These are phyloP conservation scores for Pocillopora verrucosa DNA, from an alignment of 64 coral and sea anemone genomes.

Conservation along the genomic window DNA sequence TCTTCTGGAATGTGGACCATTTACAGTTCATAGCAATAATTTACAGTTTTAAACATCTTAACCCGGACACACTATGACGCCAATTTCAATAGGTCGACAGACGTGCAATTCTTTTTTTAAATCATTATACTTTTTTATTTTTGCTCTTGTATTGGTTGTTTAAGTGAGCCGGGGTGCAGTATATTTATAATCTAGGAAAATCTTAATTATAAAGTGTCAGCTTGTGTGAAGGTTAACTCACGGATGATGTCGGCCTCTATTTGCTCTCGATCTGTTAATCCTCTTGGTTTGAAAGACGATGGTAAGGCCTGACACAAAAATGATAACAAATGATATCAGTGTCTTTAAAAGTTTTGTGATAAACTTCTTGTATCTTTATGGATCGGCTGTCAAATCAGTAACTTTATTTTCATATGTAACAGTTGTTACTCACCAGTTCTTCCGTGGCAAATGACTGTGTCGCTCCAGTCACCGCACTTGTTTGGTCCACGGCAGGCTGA, in stretches of 20 bases:
- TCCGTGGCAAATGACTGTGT: constrained; percentile 30
- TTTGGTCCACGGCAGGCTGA: constrained; percentile 17
- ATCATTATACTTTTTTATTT: too few relatives aligned
- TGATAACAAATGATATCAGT: neutral
- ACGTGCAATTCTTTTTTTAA: too few relatives aligned
- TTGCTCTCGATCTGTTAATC: constrained; percentile 87
- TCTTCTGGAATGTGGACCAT: too few relatives aligned
- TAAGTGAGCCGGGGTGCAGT: too few relatives aligned
- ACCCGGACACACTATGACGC: too few relatives aligned
- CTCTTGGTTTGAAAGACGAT: constrained; percentile 65
- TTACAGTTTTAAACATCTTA: too few relatives aligned
- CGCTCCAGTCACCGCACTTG: constrained; percentile 37
- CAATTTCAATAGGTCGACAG: too few relatives aligned
- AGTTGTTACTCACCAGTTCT: constrained; percentile 6
- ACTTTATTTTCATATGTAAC: neutral
- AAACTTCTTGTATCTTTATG: neutral
- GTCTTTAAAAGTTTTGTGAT: neutral
- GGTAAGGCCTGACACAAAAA: constrained; percentile 51
- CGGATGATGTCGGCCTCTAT: constrained; percentile 96
- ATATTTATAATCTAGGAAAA: too few relatives aligned
- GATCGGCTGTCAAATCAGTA: too few relatives aligned
- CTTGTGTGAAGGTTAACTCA: constrained; percentile 30
- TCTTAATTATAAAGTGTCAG: too few relatives aligned
- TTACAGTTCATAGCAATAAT: too few relatives aligned
- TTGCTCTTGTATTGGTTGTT: too few relatives aligned